phyloP scores from a whole-genome alignment of 1,140 invertebrate genomes.

The Trinorchestia longiramus region DNA sequence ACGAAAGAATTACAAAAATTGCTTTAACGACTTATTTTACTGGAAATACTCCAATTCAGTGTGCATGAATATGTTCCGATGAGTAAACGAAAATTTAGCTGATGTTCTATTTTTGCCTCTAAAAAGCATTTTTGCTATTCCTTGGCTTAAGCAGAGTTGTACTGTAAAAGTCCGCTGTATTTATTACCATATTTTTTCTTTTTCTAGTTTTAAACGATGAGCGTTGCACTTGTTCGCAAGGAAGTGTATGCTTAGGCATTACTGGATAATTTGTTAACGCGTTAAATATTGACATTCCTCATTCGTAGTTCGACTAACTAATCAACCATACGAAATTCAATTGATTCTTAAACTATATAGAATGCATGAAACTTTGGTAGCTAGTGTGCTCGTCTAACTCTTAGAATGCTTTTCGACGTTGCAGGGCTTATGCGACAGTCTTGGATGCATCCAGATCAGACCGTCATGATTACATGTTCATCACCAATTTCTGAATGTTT shows the following conservation, averaged over 20 bases:
- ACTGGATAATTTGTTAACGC: background rate
- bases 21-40: background rate
- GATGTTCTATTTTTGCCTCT: background rate
- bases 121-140: background rate
- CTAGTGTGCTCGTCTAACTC: background rate
- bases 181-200: background rate
- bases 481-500: background rate
- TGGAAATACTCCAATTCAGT: background rate
- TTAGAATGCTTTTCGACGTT: background rate
- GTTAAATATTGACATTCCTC: background rate
- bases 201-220: background rate
- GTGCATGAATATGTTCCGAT: background rate
- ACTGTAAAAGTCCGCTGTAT: background rate
- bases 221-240: background rate
- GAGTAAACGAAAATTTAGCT: background rate
- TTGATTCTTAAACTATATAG: background rate
- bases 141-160: background rate
- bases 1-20: background rate
- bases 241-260: background rate
- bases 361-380: background rate
- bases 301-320: background rate
- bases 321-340: background rate
- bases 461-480: background rate
- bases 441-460: background rate
- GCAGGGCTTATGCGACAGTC: background rate